phyloP scores from a whole-genome alignment of 2,888 invertebrate genomes.

The Mythimna lalbum region DNA sequence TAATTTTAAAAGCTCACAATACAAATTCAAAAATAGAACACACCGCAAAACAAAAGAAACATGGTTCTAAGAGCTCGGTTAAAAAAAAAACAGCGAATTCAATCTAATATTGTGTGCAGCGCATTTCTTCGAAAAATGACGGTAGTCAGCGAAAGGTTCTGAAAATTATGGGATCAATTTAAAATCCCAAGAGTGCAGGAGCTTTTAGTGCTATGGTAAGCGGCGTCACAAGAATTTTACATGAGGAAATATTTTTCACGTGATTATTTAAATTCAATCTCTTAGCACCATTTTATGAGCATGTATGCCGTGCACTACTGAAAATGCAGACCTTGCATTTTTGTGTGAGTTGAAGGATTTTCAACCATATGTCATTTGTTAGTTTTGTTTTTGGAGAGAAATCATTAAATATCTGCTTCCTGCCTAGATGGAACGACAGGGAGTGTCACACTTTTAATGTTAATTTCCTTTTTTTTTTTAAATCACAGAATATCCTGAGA shows the following conservation, averaged over 20 bases:
- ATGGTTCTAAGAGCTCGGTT: not conserved
- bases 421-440: too few species aligned
- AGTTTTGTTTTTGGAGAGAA: too few species aligned
- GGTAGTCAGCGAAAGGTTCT: slow-evolving; percentile 32
- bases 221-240: slow-evolving; percentile 32
- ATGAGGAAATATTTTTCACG: slow-evolving; percentile 22
- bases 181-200: slow-evolving; percentile 44
- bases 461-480: too few species aligned
- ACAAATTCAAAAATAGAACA: not conserved
- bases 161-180: slow-evolving; percentile 60
- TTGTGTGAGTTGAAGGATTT: too few species aligned
- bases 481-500: too few species aligned
- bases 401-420: too few species aligned
- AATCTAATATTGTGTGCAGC: slow-evolving; percentile 35
- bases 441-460: too few species aligned
- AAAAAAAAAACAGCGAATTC: not conserved
- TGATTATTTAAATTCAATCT: slow-evolving; percentile 44
- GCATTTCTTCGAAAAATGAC: slow-evolving; percentile 44
- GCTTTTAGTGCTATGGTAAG: slow-evolving; percentile 34
- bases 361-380: too few species aligned
- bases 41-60: not conserved
- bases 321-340: not conserved
- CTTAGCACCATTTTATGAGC: slow-evolving; percentile 20
- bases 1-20: not conserved
- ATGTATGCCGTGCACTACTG: not conserved